Base-by-base conservation (phyloP, 2,888 invertebrate species). In the Catotricha subobsoleta region DNA sequence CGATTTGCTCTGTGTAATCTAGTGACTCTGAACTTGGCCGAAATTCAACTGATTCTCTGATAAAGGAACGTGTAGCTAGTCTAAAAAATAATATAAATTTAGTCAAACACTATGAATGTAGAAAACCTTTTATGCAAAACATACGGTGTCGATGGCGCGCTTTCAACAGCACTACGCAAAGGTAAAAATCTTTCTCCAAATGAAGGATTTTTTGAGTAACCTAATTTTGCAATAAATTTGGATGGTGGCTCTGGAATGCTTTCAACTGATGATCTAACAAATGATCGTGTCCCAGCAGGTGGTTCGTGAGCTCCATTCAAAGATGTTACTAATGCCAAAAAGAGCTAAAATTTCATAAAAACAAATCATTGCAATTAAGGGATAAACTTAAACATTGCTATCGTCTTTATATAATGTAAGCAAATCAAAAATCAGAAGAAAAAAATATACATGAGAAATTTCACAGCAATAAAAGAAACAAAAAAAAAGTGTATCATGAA, bases 91-190 rank as follows among this genome's bases (percentile, higher is more conserved):
- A 41, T 16, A 12, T 29, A 29, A 10, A 12, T 10, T 21, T 20
- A 20, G 5, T n/a, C 9, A 12, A 39, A n/a, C n/a, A n/a, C n/a
- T n/a, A n/a, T n/a, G n/a, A n/a, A n/a, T n/a, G 4, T 39, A 10
- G 9, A 20, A 16, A 9, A 20, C 30, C 33, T 27, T 43, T 25
- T 10, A 23, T 19, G 10, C n/a, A 10, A 34, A 20, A 39, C 39
- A 13, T 39, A 39, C 39, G 15, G 21, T 18, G 23, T 46, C 12
- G 52, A 51, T 8, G 80, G 80, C 43, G 77, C 62, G 51, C 72
- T 78, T 60, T 86, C 84, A 3, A 86, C 81, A 2, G 86, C 82
- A 37, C 74, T 69, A 44, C 86, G 67, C 44, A 84, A 64, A 0
- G 84, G 84, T 39, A 76, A 54, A 44, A 59, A 60, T 2, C 53